Evolutionary conservation across 1,140 invertebrate genomes (phyloP).

Genomic region (Drosophila pseudoananassae): DNA sequence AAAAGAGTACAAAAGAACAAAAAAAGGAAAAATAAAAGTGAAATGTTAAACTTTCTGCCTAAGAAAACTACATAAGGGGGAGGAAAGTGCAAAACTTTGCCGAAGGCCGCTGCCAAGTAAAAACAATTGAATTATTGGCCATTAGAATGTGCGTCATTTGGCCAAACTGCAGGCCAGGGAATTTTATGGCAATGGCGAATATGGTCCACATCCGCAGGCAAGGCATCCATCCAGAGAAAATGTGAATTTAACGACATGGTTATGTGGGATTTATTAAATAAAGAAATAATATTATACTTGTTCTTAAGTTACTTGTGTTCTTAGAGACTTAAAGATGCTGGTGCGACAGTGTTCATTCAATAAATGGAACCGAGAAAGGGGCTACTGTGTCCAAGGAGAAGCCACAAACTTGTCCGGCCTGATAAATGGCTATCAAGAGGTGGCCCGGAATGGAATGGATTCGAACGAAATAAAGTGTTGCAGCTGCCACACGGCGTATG

Average conservation of each 20-base stretch:
- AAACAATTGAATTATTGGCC: conserved; percentile 49
- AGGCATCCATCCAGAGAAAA: no score
- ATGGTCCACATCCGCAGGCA: no score
- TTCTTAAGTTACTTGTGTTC: no score
- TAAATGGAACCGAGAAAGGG: background rate
- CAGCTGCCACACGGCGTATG: conserved; percentile 48
- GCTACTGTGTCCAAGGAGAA: background rate
- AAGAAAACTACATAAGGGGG: background rate
- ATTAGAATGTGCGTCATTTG: conserved; percentile 1
- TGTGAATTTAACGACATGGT: no score
- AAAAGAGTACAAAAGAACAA: background rate
- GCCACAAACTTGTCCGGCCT: conserved; percentile 18
- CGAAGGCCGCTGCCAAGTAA: background rate
- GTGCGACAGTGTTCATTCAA: background rate
- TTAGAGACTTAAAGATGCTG: background rate
- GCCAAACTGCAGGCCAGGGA: background rate
- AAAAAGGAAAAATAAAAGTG: background rate
- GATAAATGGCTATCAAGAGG: conserved; percentile 57
- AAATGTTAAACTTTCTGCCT: conserved; percentile 10
- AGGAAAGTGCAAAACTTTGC: conserved; percentile 2
- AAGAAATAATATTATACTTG: no score
- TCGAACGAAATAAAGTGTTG: background rate
- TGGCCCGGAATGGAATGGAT: conserved; percentile 10
- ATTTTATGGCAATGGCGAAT: no score
- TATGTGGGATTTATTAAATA: no score